Evolutionary conservation across 2,113 vertebrate species (phyloP).

Genomic region (Arothron firmamentum): DNA sequence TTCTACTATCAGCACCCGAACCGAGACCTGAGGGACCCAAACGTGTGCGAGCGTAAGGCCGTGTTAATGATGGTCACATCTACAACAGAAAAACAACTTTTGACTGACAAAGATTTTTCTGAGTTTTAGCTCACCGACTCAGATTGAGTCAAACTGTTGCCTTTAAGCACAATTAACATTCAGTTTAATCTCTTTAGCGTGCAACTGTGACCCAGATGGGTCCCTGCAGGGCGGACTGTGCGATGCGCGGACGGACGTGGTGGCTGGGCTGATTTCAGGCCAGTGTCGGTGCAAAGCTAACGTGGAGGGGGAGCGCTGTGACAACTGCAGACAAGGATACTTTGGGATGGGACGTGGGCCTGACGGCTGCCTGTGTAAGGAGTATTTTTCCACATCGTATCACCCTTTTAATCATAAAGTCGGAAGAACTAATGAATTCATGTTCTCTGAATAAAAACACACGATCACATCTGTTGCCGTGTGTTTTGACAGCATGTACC

Average conservation of each 20-base stretch:
- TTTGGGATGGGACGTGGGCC: slow-evolving; percentile 85
- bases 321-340: slow-evolving; percentile 89
- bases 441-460: no score
- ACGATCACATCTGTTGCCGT: background rate
- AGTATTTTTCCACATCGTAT: background rate
- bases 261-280: slow-evolving; percentile 83
- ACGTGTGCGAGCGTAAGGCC: slow-evolving; percentile 86
- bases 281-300: slow-evolving; percentile 92
- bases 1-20: slow-evolving; percentile 92
- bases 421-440: slow-evolving; percentile 4
- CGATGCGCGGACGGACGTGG: slow-evolving; percentile 85
- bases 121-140: background rate
- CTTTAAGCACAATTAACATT: background rate
- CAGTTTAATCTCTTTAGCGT: slow-evolving; percentile 69
- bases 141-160: background rate
- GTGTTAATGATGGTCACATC: background rate
- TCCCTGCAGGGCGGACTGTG: slow-evolving; percentile 87
- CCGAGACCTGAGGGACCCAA: slow-evolving; percentile 83
- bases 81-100: no score
- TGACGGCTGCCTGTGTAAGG: slow-evolving; percentile 86
- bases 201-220: slow-evolving; percentile 86
- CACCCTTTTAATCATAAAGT: background rate
- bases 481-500: slow-evolving; percentile 79
- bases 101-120: background rate
- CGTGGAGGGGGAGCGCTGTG: slow-evolving; percentile 90